These are phyloP conservation scores for Garrulus glandarius DNA, from an alignment of 2,797 vertebrate species.

Conservation along the genomic window DNA sequence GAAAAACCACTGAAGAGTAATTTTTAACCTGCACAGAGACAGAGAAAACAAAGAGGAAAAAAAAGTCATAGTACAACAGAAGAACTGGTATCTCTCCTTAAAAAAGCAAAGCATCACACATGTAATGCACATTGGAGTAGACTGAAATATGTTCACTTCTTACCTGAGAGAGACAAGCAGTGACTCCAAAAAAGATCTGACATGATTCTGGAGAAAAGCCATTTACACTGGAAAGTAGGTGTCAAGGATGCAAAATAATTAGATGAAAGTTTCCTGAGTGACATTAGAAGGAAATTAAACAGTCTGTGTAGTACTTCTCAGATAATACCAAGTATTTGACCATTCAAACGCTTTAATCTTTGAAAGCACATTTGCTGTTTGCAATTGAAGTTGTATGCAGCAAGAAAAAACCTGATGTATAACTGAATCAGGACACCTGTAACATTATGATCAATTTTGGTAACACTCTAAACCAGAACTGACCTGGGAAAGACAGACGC, in stretches of 20 bases:
- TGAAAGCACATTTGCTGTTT: neutral
- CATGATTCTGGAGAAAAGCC: constrained; percentile 97
- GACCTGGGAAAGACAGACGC: neutral
- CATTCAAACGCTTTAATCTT: neutral
- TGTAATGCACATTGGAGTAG: neutral
- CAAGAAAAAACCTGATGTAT: neutral
- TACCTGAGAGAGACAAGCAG: constrained; percentile 92
- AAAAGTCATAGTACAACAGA: neutral
- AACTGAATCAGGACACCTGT: neutral
- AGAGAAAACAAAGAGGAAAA: neutral
- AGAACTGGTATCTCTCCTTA: neutral
- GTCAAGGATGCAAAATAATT: constrained; percentile 76
- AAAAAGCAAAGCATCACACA: neutral
- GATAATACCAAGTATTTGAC: neutral
- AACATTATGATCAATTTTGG: neutral
- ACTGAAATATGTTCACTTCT: constrained; percentile 32
- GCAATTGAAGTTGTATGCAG: neutral
- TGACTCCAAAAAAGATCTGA: constrained; percentile 94
- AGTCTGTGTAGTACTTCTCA: neutral
- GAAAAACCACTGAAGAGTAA: neutral
- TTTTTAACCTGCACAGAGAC: neutral
- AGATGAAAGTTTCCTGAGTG: neutral
- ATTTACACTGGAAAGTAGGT: constrained; percentile 81
- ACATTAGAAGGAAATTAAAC: neutral
- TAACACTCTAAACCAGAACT: neutral